Percentiles rank a stretch among this genome's conserved stretches.
These are phyloP conservation scores for Drosophila sp. DNA, from an alignment of 1,140 invertebrate genomes.

Conservation along the genomic window DNA sequence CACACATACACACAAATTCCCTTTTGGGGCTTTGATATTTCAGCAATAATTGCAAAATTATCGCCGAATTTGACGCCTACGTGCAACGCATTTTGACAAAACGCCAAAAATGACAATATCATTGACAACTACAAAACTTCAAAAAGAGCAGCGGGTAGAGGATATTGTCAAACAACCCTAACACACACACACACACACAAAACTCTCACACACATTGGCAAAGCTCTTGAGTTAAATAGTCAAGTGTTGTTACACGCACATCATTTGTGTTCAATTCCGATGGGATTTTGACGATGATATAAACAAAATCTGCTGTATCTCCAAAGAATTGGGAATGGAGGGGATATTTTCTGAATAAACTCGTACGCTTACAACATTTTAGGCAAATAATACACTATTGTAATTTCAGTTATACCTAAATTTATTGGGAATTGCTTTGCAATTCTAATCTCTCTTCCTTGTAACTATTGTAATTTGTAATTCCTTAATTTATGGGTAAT, in stretches of 20 bases:
- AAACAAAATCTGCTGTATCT: too few species aligned
- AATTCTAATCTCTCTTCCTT: too few species aligned
- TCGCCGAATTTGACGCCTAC: slow-evolving; percentile 75
- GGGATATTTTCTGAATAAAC: too few species aligned
- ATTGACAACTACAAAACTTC: slow-evolving; percentile 22
- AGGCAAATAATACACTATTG: too few species aligned
- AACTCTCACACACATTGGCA: slow-evolving; percentile 8
- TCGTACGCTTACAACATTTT: too few species aligned
- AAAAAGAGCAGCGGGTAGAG: slow-evolving; percentile 25
- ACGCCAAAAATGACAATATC: slow-evolving; percentile 21
- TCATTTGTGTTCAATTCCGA: slow-evolving; percentile 24
- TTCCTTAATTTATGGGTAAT: too few species aligned
- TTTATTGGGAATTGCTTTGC: too few species aligned
- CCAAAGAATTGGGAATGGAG: too few species aligned
- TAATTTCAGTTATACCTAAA: too few species aligned
- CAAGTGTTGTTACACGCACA: slow-evolving; percentile 28
- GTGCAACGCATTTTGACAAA: slow-evolving; percentile 60
- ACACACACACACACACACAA: slow-evolving; percentile 2
- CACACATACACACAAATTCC: not conserved
- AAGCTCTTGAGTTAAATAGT: slow-evolving; percentile 6
- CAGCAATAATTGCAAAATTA: slow-evolving; percentile 82
- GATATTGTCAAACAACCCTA: slow-evolving; percentile 19
- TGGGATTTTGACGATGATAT: not conserved
- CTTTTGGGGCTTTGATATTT: slow-evolving; percentile 70
- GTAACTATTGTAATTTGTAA: too few species aligned